Evolutionary conservation across 1,140 invertebrate species (phyloP).

Genomic region (Agrilus planipennis): DNA sequence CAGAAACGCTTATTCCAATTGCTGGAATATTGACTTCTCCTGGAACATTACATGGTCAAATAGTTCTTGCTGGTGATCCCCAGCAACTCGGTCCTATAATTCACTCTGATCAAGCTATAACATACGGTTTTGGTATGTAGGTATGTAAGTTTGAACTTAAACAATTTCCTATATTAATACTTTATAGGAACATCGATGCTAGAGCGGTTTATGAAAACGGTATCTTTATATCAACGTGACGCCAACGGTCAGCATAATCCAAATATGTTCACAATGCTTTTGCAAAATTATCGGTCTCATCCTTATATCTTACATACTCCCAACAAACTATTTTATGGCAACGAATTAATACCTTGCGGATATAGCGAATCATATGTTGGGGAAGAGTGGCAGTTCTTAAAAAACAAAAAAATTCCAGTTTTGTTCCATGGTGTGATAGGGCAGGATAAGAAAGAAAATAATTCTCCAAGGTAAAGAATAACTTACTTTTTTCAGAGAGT

Average conservation of each 20-base stretch:
- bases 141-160: too few species aligned
- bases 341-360: conserved; percentile 39
- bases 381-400: conserved; percentile 29
- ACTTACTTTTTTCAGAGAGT: conserved; percentile 8
- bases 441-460: conserved; percentile 51
- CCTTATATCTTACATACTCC: conserved; percentile 61
- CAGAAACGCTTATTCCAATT: conserved; percentile 72
- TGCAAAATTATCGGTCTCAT: conserved; percentile 70
- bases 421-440: conserved; percentile 74
- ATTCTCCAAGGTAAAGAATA: conserved; percentile 75
- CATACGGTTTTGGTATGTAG: conserved; percentile 52
- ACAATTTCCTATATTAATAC: too few species aligned
- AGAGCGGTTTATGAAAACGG: conserved; percentile 23
- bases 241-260: conserved; percentile 47
- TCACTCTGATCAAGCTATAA: conserved; percentile 46
- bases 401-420: conserved; percentile 47
- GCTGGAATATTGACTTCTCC: conserved; percentile 31
- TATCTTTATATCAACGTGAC: conserved; percentile 28
- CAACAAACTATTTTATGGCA: conserved; percentile 73
- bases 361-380: conserved; percentile 17
- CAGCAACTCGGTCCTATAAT: conserved; percentile 81
- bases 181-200: conserved; percentile 25
- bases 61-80: conserved; percentile 83
- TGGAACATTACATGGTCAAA: conserved; percentile 45
- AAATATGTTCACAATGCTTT: conserved; percentile 54